These are phyloP conservation scores for Acanthurus tractus DNA, from an alignment of 2,797 vertebrate species.

Conservation along the genomic window DNA sequence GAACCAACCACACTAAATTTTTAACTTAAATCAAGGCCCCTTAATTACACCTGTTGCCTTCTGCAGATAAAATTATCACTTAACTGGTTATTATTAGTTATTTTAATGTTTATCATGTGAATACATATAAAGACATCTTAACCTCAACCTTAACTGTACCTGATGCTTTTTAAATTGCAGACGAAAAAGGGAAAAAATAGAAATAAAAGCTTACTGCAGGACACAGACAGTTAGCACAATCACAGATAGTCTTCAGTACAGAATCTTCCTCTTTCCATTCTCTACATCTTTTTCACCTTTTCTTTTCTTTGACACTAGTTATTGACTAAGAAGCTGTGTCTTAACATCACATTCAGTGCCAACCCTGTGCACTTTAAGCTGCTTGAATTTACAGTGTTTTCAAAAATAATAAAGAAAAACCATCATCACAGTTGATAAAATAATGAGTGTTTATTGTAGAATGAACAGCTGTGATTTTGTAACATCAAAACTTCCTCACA, in stretches of 20 bases:
- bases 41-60: neutral
- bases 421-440: neutral
- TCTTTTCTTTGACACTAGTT: constrained; percentile 7
- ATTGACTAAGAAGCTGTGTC: neutral
- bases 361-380: neutral
- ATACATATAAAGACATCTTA: too few relatives aligned
- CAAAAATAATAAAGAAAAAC: neutral
- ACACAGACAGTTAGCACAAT: neutral
- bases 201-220: constrained; percentile 28
- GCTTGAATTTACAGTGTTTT: neutral
- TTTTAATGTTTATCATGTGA: neutral
- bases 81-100: neutral
- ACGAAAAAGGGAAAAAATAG: neutral
- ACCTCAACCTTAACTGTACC: too few relatives aligned
- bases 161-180: too few relatives aligned
- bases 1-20: neutral
- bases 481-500: neutral
- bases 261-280: neutral
- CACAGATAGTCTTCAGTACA: neutral
- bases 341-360: neutral
- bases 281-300: neutral
- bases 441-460: neutral
- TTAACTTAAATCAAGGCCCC: neutral
- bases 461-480: neutral
- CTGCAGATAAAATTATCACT: neutral